Base-by-base conservation (phyloP, 2,888 invertebrate genomes). In the Lomographa bimaculata region DNA sequence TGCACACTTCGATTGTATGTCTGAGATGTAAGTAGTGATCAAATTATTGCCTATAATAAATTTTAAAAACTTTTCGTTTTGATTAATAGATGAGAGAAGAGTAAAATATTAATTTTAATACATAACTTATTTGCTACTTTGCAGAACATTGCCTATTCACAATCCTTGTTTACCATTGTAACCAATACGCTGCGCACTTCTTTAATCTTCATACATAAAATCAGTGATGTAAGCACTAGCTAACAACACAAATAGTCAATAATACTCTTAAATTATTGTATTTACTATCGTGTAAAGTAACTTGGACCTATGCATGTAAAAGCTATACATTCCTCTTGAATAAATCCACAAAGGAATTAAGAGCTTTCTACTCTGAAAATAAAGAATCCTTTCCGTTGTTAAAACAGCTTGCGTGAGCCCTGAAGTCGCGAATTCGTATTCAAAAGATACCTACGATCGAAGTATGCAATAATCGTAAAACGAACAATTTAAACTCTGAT, bases 401-500 rank as follows among this genome's bases (percentile, higher is more conserved):
- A 35, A 45, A 48, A 42, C 38, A 54, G 59, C 54, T 79, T 54
- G 81, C 80, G 79, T 78, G 80, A 69, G 64, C 64, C 53, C 58
- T 52, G 51, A 64, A 66, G 64, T 70, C 64, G 66, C 73, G 68
- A 79, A 82, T 83, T 82, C 70, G 78, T 79, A 83, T 84, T 81
- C 82, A 73, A 76, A 78, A 74, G 72, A 74, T 83, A 83, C 75
- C 73, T 77, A 79, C 72, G 65, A 78, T 75, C 69, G 61, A 71
- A 81, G 76, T 79, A 79, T 69, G 62, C 70, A 62, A 83, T 84
- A 77, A 82, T 73, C 80, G 71, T 85, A 85, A 87, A 85, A 70
- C 69, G 66, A 71, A 76, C 78, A 69, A 82, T 84, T 83, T 81
- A 75, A 79, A 81, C 67, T 83, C 71, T 50, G 71, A 74, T 81